These are phyloP conservation scores for Drosophila kurseongensis DNA, from an alignment of 1,140 invertebrate genomes.

Conservation along the genomic window DNA sequence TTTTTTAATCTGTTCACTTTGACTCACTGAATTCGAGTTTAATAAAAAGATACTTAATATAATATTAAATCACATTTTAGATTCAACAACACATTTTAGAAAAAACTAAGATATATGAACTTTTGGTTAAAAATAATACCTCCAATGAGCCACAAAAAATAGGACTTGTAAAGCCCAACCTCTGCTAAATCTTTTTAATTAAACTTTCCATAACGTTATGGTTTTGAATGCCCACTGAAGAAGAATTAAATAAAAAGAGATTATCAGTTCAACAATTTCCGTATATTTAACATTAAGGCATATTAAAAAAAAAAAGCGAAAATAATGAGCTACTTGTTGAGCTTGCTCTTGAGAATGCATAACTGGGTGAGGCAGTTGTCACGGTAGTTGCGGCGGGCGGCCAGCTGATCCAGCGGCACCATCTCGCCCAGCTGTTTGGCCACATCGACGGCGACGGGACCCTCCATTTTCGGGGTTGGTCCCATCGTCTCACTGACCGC, in stretches of 20 bases:
- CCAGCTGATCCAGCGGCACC: slow-evolving; percentile 91
- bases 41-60: neutral
- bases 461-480: slow-evolving; percentile 90
- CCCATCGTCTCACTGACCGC: slow-evolving; percentile 91
- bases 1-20: too few species aligned
- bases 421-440: slow-evolving; percentile 89
- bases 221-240: neutral
- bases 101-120: neutral
- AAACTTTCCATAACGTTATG: neutral
- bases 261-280: neutral
- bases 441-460: slow-evolving; percentile 86
- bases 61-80: neutral
- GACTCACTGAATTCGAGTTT: neutral
- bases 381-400: slow-evolving; percentile 91
- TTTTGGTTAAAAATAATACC: too few species aligned
- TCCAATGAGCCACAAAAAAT: neutral
- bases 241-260: neutral
- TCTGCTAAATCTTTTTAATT: neutral
- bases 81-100: neutral
- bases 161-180: neutral
- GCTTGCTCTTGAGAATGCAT: slow-evolving; percentile 91
- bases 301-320: slow-evolving; percentile 1
- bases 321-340: slow-evolving; percentile 46
- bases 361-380: slow-evolving; percentile 93
- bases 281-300: slow-evolving; percentile 8